Percentiles rank a stretch among this genome's conserved stretches.
These are phyloP conservation scores for Chiroxiphia lanceolata DNA, from an alignment of 2,797 vertebrate species.

Conservation along the genomic window DNA sequence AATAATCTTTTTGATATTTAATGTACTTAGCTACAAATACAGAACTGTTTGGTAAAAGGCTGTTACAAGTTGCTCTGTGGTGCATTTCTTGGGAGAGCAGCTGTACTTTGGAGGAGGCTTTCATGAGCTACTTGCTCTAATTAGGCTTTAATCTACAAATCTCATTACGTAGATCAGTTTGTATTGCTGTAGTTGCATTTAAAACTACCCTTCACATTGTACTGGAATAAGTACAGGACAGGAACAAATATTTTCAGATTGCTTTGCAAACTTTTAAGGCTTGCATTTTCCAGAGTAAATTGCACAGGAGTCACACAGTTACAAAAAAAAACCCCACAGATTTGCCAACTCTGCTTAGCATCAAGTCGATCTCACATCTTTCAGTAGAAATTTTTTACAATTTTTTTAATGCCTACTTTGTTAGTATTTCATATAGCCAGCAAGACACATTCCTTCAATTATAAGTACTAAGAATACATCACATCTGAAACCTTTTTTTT, in stretches of 20 bases:
- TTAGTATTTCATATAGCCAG: background rate
- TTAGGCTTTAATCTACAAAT: conserved; percentile 42
- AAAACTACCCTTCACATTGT: background rate
- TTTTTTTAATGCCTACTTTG: background rate
- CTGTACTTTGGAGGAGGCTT: background rate
- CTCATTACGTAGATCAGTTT: conserved; percentile 17
- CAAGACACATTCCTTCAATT: background rate
- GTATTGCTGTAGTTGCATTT: background rate
- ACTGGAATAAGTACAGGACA: background rate
- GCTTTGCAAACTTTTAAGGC: background rate
- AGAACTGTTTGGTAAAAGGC: background rate
- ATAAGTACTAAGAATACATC: background rate
- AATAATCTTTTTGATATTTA: background rate
- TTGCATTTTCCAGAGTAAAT: background rate
- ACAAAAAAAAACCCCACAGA: background rate
- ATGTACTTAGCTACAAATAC: background rate
- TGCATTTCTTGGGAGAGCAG: background rate
- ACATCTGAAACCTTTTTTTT: background rate
- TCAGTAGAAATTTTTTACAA: background rate
- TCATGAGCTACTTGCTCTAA: background rate
- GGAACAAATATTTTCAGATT: conserved; percentile 1
- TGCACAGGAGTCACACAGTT: background rate
- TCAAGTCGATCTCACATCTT: background rate
- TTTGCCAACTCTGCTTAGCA: background rate
- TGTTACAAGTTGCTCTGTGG: background rate